Conservation (phyloP, 1,140 invertebrate species). For the Aleiodes sp. region DNA sequence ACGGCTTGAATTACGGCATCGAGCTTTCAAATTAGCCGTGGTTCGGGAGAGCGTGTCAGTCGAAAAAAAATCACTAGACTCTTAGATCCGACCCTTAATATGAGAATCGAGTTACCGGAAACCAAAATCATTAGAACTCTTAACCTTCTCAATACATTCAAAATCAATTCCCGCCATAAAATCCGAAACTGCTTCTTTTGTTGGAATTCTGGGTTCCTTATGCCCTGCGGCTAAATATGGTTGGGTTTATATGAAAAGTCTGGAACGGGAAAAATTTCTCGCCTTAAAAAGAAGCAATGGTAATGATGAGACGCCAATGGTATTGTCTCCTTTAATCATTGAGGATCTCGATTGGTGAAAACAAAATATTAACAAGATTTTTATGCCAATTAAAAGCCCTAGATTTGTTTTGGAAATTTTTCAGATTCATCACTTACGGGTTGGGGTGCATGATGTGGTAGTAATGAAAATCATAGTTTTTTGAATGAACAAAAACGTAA, state of each 20-base stretch:
- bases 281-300: neutral
- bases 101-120: too few species aligned
- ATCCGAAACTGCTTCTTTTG: slow-evolving; percentile 25
- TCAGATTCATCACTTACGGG: slow-evolving; percentile 17
- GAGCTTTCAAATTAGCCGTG: too few species aligned
- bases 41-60: too few species aligned
- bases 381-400: neutral
- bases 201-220: slow-evolving; percentile 22
- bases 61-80: too few species aligned
- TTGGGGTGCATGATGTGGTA: too few species aligned
- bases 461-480: slow-evolving; percentile 2
- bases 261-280: slow-evolving; percentile 12
- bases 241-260: neutral
- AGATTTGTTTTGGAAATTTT: slow-evolving; percentile 3
- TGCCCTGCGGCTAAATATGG: neutral
- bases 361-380: neutral
- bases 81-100: too few species aligned
- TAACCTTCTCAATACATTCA: too few species aligned
- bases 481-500: slow-evolving; percentile 2
- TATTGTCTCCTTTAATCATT: neutral
- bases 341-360: slow-evolving; percentile 25
- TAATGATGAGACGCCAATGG: slow-evolving; percentile 15
- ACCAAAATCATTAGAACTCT: too few species aligned
- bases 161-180: too few species aligned
- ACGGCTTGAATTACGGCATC: too few species aligned